Evolutionary conservation across 2,888 invertebrate genomes (phyloP), one percentile per base, ranked within the genome.

Genomic region (Pammene fasciana): DNA sequence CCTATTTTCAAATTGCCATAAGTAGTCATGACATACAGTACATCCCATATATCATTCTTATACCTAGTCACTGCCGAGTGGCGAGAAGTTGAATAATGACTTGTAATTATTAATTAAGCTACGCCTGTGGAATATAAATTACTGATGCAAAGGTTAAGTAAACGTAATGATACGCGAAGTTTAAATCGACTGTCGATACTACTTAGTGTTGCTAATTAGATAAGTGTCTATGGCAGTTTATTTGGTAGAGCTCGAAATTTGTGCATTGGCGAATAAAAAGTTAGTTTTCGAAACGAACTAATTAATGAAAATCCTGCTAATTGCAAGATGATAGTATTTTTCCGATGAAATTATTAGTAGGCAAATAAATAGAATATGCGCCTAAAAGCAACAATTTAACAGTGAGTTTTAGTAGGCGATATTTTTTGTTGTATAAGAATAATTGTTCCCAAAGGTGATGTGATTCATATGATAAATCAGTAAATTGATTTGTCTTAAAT

Each of bases 71-170:
- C 50, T 50, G 50, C 18, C 18, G 4, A 3, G 9, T 48, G 62
- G 55, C 26, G 65, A 45, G 46, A 52, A 64, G 45, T 46, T 59
- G 65, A 65, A 65, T 68, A 65, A 68, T 68, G 65, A 54, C 68
- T 54, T 52, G 65, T 65, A 59, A 65, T 68, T 64, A 68, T 68
- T 62, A 59, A 45, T 60, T 62, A 41, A 68, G 59, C 55, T 65
- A 70, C 59, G 68, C 46, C 26, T 10, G 14, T 60, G 9, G 68
- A 70, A 65, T 70, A 54, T 41, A 59, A 59, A 70, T 59, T 26
- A 26, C 59, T 59, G 45, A 60, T 54, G 52, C 59, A 26, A 45
- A 10, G 54, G 52, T 64, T 68, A 52, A 16, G 64, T 68, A 64
- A 68, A 52, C 52, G 59, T 34, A 57, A 64, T 41, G 13, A 52